Conservation (phyloP, 2,888 invertebrate genomes). For the Dynastes maya region DNA sequence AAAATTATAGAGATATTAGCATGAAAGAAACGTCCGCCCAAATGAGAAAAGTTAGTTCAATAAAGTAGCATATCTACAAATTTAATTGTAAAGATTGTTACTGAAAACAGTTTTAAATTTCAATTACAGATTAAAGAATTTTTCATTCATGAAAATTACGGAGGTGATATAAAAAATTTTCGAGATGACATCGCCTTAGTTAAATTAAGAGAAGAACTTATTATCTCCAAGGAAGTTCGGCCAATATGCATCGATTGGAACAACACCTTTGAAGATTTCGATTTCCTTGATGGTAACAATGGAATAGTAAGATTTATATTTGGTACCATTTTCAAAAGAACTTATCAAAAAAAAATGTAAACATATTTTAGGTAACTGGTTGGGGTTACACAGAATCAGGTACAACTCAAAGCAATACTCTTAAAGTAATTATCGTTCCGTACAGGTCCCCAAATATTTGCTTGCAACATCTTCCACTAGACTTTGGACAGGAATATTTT, state of each 20-base stretch:
- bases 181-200: slow-evolving; percentile 11
- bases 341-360: neutral
- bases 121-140: neutral
- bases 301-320: slow-evolving; percentile 5
- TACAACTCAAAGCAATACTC: neutral
- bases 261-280: slow-evolving; percentile 27
- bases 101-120: too few relatives aligned
- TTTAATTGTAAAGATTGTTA: too few relatives aligned
- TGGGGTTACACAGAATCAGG: slow-evolving; percentile 23
- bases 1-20: slow-evolving; percentile 19
- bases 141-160: slow-evolving; percentile 23
- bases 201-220: neutral
- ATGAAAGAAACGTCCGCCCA: neutral
- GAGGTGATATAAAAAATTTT: slow-evolving; percentile 11
- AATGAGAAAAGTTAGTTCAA: slow-evolving; percentile 8
- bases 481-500: slow-evolving; percentile 24
- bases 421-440: neutral
- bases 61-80: neutral
- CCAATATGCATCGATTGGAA: slow-evolving; percentile 28
- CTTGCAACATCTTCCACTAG: neutral
- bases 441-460: neutral
- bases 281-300: slow-evolving; percentile 17
- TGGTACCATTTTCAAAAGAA: neutral
- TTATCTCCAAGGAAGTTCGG: slow-evolving; percentile 2
- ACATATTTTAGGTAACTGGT: slow-evolving; percentile 12